Percentiles rank a stretch among this genome's conserved stretches.
These are phyloP conservation scores for Chlorodrepanis virens DNA, from an alignment of 2,113 vertebrate genomes.

Conservation along the genomic window DNA sequence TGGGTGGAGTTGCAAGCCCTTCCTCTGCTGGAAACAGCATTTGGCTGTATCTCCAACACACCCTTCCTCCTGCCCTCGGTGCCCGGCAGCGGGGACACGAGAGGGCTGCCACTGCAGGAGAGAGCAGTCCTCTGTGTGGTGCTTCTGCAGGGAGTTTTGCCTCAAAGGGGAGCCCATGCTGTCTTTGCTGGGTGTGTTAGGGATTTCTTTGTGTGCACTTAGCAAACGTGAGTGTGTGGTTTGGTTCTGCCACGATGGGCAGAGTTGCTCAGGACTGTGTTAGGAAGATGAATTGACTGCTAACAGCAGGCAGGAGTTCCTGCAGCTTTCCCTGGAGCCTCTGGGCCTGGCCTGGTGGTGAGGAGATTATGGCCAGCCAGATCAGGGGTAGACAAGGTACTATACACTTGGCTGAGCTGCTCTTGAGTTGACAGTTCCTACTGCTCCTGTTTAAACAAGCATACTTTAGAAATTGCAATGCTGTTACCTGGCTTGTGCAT, in stretches of 20 bases:
- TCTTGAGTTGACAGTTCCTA: not conserved
- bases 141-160: not conserved
- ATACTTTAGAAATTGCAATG: not conserved
- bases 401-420: not conserved
- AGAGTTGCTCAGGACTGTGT: not conserved
- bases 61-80: not conserved
- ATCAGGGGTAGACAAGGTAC: not conserved
- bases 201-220: not conserved
- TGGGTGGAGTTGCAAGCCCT: not conserved
- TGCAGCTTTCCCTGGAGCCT: not conserved
- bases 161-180: accelerated
- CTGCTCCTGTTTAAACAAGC: not conserved
- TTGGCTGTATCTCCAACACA: not conserved
- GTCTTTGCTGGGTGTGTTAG: not conserved
- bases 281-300: not conserved
- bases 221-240: accelerated
- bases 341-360: not conserved
- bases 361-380: not conserved
- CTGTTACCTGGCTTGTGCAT: not conserved
- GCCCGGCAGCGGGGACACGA: accelerated
- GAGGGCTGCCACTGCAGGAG: not conserved
- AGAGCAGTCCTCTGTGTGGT: not conserved
- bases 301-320: accelerated
- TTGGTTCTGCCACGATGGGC: not conserved
- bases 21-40: not conserved